Evolutionary conservation across 2,888 invertebrate species (phyloP), one percentile per base, ranked within the genome.

Genomic region (Drosophila neotestacea): DNA sequence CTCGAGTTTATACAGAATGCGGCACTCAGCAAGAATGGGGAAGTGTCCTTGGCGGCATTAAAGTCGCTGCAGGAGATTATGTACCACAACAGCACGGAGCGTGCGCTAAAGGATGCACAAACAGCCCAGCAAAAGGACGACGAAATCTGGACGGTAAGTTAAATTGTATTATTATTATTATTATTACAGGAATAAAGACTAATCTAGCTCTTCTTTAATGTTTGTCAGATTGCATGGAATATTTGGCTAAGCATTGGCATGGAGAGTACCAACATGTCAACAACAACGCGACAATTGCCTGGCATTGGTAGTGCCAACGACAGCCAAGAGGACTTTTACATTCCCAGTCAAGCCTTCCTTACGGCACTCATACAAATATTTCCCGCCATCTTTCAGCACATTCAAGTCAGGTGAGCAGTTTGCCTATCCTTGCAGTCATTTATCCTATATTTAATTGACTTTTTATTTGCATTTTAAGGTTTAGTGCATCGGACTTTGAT

Each of bases 51-150:
- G 81, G 98, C 99, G 2, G 98, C 99, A 0, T 93, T 99, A 6
- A 98, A 99, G 93, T 98, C 98, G 11, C 97, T 99, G 93, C 99
- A 99, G 93, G 99, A 99, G 92, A 97, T 99, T 81, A 94, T 99
- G 79, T 95, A 96, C 48, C 95, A 94, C 84, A 95, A 95, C 89
- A 78, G 88, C 44, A 73, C 82, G 6, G 82, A 81, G 16, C 48
- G 72, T 1, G 88, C 73, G 0, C 88, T 47, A 92, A 94, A 65
- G 92, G 91, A 88, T 92, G 85, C 74, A 2, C 77, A 73, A 41
- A 70, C 73, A 11, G 71, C 65, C 1, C 82, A 81, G 56, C 70
- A 81, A 11, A 87, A 91, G 85, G 94, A 94, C 81, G 93, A 94
- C 90, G 94, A 95, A 77, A 93, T 96, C 86, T 97, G 97, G 97